A percentile compares a stretch with the other conserved stretches of the same genome.
Evolutionary conservation across 2,888 invertebrate species (phyloP).

Genomic region (Melinaea menophilus): DNA sequence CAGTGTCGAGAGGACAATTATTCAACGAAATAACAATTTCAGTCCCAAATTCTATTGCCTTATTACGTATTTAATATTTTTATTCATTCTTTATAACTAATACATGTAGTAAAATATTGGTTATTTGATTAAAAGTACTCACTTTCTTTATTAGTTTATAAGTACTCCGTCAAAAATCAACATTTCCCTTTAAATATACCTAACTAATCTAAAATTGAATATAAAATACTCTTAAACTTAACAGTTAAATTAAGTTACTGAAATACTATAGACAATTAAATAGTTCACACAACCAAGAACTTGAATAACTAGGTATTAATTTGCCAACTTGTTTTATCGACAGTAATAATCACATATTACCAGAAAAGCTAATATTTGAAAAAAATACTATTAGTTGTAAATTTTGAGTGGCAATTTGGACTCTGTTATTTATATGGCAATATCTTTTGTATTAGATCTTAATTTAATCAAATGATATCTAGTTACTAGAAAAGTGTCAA

Average conservation of each 20-base stretch:
- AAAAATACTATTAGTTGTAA: no score
- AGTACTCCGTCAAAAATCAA: no score
- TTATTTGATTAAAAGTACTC: no score
- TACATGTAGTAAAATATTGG: no score
- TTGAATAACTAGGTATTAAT: constrained; percentile 17
- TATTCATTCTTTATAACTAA: no score
- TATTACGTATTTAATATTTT: no score
- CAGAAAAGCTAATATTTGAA: constrained; percentile 24
- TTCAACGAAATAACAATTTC: no score
- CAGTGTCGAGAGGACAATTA: no score
- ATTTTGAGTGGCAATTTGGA: no score
- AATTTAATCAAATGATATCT: constrained; percentile 23
- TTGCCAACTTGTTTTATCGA: constrained; percentile 17
- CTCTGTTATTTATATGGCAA: no score
- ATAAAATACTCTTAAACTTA: background rate
- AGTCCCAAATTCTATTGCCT: no score
- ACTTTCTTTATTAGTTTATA: no score
- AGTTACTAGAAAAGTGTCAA: constrained; percentile 29
- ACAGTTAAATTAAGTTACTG: background rate
- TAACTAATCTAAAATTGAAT: background rate
- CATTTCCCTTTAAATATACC: constrained; percentile 7
- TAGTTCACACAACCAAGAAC: constrained; percentile 7
- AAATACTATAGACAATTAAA: background rate
- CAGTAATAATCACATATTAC: constrained; percentile 24
- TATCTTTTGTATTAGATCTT: constrained; percentile 20